Evolutionary conservation across 2,888 invertebrate species (phyloP).

Genomic region (Drosophila vallismaia): DNA sequence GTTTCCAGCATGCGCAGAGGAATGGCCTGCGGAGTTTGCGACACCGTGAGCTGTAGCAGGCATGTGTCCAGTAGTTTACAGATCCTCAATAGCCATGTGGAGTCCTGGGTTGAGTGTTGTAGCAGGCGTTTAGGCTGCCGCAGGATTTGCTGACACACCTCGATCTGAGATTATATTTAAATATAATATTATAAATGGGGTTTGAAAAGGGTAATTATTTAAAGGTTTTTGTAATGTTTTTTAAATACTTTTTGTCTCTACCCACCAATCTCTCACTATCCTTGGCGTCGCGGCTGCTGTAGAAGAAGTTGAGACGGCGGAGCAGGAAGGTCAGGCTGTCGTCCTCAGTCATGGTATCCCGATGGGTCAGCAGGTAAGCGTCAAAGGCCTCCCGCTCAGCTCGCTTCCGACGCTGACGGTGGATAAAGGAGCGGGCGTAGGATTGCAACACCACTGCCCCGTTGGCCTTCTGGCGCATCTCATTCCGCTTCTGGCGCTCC

Average conservation of each 20-base stretch:
- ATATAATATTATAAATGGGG: no score
- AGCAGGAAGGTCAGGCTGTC: slow-evolving; percentile 85
- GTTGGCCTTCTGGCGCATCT: slow-evolving; percentile 89
- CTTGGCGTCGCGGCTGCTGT: slow-evolving; percentile 84
- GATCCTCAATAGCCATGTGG: slow-evolving; percentile 82
- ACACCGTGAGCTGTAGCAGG: slow-evolving; percentile 79
- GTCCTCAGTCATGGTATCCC: slow-evolving; percentile 84
- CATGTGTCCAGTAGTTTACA: slow-evolving; percentile 82
- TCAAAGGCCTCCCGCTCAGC: slow-evolving; percentile 89
- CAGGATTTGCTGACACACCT: slow-evolving; percentile 82
- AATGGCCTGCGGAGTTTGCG: slow-evolving; percentile 86
- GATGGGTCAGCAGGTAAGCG: slow-evolving; percentile 83
- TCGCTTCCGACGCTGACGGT: slow-evolving; percentile 88
- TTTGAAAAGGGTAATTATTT: no score
- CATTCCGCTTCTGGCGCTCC: slow-evolving; percentile 94
- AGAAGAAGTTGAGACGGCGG: slow-evolving; percentile 91
- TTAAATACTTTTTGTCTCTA: background rate
- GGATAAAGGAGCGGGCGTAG: slow-evolving; percentile 90
- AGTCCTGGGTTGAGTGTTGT: slow-evolving; percentile 77
- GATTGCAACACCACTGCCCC: slow-evolving; percentile 94
- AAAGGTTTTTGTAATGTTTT: no score
- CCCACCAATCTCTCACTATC: slow-evolving; percentile 88
- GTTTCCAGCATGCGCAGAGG: slow-evolving; percentile 92
- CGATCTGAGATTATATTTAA: slow-evolving; percentile 65
- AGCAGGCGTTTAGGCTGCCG: slow-evolving; percentile 81